Conservation (phyloP, 2,888 invertebrate species). For the Kryphioiulus occultus region DNA sequence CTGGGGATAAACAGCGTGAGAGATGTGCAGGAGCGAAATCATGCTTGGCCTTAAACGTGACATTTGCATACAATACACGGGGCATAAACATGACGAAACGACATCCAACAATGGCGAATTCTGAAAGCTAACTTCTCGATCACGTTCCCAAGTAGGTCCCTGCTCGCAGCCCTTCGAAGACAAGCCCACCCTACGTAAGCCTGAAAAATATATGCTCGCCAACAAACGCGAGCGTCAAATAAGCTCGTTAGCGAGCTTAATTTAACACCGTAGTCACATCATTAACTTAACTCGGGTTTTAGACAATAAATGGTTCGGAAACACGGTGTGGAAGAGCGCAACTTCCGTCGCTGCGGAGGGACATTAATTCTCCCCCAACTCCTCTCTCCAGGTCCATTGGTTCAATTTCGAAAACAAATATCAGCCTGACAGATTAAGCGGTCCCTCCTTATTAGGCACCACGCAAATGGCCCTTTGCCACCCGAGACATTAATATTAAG, state of each 20-base stretch:
- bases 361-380: not conserved
- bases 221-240: not conserved
- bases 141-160: no score
- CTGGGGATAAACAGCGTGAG: no score
- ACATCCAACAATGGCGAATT: no score
- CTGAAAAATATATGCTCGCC: slow-evolving; percentile 29
- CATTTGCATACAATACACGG: no score
- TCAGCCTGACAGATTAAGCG: not conserved
- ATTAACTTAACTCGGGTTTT: slow-evolving; percentile 25
- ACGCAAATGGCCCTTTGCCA: not conserved
- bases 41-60: no score
- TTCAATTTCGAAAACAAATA: slow-evolving; percentile 11
- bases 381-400: not conserved
- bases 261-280: slow-evolving; percentile 35
- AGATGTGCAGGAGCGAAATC: no score
- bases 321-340: slow-evolving; percentile 25
- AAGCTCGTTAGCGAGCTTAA: slow-evolving; percentile 35
- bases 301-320: slow-evolving; percentile 35
- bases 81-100: no score
- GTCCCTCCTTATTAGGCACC: not conserved
- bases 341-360: not conserved
- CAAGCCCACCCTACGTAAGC: not conserved
- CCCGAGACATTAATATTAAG: not conserved
- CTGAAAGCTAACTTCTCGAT: no score
- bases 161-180: not conserved